Evolutionary conservation across 2,113 vertebrate genomes (phyloP), one percentile per base, ranked within the genome.

Genomic region (Coracopsis vasa): DNA sequence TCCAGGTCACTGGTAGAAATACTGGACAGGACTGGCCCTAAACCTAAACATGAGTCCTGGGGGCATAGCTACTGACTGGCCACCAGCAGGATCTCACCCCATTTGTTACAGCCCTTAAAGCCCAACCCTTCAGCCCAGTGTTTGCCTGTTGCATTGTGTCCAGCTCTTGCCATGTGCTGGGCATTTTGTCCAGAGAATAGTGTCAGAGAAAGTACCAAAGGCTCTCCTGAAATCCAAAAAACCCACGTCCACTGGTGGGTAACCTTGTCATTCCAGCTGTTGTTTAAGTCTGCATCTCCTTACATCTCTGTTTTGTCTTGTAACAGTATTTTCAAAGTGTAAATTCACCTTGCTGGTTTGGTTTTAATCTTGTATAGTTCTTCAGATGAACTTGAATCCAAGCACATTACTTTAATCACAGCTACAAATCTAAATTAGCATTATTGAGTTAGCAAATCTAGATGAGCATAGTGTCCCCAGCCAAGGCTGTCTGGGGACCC

Each of bases 141-240:
- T n/a, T 70, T 6, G 7, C 29, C 48, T 29, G 3, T 58, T 0
- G 2, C 1, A 0, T 11, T 35, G 35, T 41, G 42, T 35, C 70
- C 80, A 16, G 39, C 53, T 69, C 75, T 81, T 11, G 5, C 9
- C 1, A 1, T 4, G 9, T 23, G 65, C n/a, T 48, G n/a, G 31
- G n/a, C 31, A 6, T 66, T 65, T 37, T 75, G 29, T 16, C 11
- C 65, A 45, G 61, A 74, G 39, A 35, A 33, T 60, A 6, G n/a
- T 18, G 53, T 35, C 42, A 50, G 28, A 60, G n/a, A 14, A 28
- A 16, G 6, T 19, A 24, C 11, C 50, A 72, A 60, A 69, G 79
- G 31, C 29, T 82, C 48, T 70, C 35, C 42, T 53, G 35, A 39
- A 67, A 66, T 83, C 13, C 9, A 3, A 7, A 54, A 77, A 25